Base-by-base conservation (phyloP, 2,113 vertebrate species). In the Syrmaticus mikado region DNA sequence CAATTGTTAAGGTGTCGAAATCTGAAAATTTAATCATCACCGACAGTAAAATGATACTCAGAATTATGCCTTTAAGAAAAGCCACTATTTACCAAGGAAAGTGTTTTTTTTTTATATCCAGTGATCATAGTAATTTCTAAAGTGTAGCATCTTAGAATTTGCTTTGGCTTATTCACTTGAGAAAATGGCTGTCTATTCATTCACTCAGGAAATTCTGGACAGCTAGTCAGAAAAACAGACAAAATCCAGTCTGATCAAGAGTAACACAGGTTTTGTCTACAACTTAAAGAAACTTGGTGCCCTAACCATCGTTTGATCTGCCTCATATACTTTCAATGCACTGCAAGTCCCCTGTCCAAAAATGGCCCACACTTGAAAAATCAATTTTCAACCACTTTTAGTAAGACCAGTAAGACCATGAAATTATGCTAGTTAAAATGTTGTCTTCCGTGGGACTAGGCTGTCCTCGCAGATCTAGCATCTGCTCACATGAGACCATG, bases 81-180 rank as follows among this genome's bases (percentile, higher is more conserved):
- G 38, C 50, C 24, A 67, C 82, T 96, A 89, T 96, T 97, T 95
- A 90, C 86, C 55, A 66, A 57, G 91, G 66, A 95, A 95, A 94
- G 85, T 77, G 87, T 22, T 50, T 14, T 52, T 50, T 50, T 91
- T 92, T 94, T 95, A 76, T 94, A 88, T 91, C 83, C 67, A 92
- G 87, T 95, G 95, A 97, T 97, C 87, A 97, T 83, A 97, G 97
- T 95, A 95, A 97, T 97, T 97, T 97, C 65, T 90, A 28, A 95
- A 92, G 87, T 92, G 93, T 66, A 94, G 8, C 96, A 95, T 97
- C 92, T 96, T 92, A 95, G 90, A 96, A 90, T 92, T 94, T 92
- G 62, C 85, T 91, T 82, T 96, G 89, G 90, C 85, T 95, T 97
- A 96, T 88, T 96, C 90, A 79, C 93, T 97, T 87, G 78, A 87